phyloP scores from a whole-genome alignment of 1,140 invertebrate genomes.

The Formica selysi region DNA sequence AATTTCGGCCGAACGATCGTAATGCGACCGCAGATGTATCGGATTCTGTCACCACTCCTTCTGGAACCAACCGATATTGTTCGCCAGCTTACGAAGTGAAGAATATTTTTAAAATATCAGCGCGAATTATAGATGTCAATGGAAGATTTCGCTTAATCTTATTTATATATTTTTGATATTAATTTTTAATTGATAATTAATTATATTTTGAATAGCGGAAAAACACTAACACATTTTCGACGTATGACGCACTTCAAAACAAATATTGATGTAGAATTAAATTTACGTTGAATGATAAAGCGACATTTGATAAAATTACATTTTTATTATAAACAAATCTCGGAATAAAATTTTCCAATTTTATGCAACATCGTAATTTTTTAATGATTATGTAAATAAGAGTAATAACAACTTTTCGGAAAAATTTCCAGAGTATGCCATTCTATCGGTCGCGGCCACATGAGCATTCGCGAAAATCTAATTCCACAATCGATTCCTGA shows the following conservation, averaged over 20 bases:
- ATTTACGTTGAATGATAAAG: background rate
- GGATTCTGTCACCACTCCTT: background rate
- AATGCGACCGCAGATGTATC: background rate
- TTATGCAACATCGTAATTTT: background rate
- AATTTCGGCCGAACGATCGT: constrained; percentile 15
- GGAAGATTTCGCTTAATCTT: background rate
- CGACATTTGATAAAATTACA: too few relatives aligned
- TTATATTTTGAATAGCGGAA: background rate
- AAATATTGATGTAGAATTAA: constrained; percentile 4
- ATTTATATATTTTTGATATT: background rate
- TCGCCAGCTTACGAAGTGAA: background rate
- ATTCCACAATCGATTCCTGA: constrained; percentile 50
- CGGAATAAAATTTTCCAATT: background rate
- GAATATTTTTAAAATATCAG: background rate
- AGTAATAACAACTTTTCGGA: background rate
- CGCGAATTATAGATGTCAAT: background rate
- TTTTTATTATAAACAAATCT: constrained; percentile 6
- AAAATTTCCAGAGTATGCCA: background rate
- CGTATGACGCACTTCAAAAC: background rate
- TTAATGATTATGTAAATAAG: background rate
- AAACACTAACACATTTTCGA: background rate
- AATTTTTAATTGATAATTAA: background rate
- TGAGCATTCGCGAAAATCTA: constrained; percentile 39
- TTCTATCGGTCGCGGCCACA: background rate
- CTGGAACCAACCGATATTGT: background rate